A percentile compares a stretch with the other conserved stretches of the same genome.
These are phyloP conservation scores for Gallinago stenura DNA, from an alignment of 2,797 vertebrate genomes.

Conservation along the genomic window DNA sequence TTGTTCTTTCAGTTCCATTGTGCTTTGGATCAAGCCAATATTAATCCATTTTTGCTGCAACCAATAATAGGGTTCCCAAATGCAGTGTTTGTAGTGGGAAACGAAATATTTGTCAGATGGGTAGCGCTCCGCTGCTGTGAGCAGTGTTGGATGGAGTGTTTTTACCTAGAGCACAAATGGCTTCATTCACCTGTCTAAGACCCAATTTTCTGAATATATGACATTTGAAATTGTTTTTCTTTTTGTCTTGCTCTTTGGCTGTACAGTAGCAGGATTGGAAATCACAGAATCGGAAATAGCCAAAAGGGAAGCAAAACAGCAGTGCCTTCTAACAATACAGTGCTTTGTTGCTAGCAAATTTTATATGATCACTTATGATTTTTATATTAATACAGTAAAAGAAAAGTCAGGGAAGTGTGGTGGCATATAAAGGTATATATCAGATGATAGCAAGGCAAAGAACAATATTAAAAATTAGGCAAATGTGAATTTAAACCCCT, in stretches of 20 bases:
- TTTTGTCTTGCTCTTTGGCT: not conserved
- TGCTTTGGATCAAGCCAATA: not conserved
- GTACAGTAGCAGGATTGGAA: not conserved
- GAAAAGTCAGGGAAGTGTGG: not conserved
- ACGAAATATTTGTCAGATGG: not conserved
- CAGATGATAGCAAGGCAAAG: not conserved
- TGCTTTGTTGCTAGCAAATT: not conserved
- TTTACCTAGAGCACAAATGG: not conserved
- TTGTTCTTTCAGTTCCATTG: not conserved
- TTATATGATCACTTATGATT: not conserved
- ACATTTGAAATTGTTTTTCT: not conserved
- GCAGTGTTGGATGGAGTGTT: not conserved
- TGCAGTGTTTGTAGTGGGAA: not conserved
- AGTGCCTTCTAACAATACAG: not conserved
- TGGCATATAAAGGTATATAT: not conserved
- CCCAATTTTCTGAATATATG: not conserved
- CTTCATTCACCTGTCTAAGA: not conserved
- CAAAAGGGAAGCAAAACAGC: not conserved
- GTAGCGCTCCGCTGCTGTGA: not conserved
- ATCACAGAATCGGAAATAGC: not conserved
- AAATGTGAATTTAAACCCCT: not conserved
- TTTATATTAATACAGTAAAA: not conserved
- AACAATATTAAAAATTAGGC: not conserved
- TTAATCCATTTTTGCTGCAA: slow-evolving; percentile 28
- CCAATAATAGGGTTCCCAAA: not conserved